phyloP scores from a whole-genome alignment of 2,113 vertebrate species.

The Amphilophus citrinellus region DNA sequence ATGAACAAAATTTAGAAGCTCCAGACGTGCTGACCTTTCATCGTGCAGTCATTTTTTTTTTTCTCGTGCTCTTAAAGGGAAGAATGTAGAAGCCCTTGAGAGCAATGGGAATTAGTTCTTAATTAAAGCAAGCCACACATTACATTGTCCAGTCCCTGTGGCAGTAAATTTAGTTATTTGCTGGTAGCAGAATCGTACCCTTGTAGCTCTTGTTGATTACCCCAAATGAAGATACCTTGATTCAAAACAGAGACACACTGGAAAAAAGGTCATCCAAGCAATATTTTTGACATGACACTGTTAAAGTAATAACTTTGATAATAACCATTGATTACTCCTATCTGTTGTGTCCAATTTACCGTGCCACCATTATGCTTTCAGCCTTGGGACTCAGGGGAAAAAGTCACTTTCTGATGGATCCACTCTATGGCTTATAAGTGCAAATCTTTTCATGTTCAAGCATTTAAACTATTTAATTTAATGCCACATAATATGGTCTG shows the following conservation, averaged over 20 bases:
- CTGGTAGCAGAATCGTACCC: constrained; percentile 1
- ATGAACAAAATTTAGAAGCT: constrained; percentile 37
- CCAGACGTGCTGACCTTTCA: constrained; percentile 72
- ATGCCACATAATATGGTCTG: background rate
- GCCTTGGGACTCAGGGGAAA: background rate
- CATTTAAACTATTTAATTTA: background rate
- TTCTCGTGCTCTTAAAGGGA: constrained; percentile 37
- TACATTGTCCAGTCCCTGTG: constrained; percentile 22
- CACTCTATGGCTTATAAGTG: background rate
- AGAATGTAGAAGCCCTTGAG: constrained; percentile 53
- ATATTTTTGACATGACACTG: constrained; percentile 22
- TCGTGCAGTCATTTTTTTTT: constrained; percentile 40
- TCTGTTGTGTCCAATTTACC: background rate
- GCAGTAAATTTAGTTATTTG: constrained; percentile 23
- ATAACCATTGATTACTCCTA: constrained; percentile 2
- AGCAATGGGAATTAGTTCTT: constrained; percentile 57
- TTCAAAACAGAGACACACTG: constrained; percentile 5
- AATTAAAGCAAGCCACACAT: constrained; percentile 62
- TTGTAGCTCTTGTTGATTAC: constrained; percentile 9
- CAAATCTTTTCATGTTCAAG: constrained; percentile 15
- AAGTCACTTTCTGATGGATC: background rate
- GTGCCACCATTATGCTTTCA: background rate
- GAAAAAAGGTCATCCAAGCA: constrained; percentile 34
- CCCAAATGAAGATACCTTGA: constrained; percentile 6
- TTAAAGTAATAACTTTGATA: constrained; percentile 29